Percentiles rank a stretch among this genome's conserved stretches.
Evolutionary conservation across 2,888 invertebrate genomes (phyloP).

Genomic region (Protophormia terraenovae): DNA sequence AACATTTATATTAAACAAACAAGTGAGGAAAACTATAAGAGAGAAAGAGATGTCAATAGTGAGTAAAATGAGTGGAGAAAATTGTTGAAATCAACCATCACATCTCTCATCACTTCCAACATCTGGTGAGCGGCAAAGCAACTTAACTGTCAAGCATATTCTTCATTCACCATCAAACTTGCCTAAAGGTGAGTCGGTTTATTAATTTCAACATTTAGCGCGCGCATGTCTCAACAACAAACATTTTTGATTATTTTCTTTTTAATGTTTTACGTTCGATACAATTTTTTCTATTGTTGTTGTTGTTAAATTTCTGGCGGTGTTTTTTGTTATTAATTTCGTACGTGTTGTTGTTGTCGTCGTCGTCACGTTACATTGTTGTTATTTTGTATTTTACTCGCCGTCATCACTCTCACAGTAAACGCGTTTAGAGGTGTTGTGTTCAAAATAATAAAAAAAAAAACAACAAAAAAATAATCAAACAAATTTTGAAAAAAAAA

Average conservation of each 20-base stretch:
- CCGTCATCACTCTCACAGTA: slow-evolving; percentile 52
- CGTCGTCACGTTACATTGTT: slow-evolving; percentile 49
- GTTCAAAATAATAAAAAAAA: neutral
- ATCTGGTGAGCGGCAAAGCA: slow-evolving; percentile 41
- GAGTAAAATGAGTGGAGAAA: no score
- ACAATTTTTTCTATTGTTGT: neutral
- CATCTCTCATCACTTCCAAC: slow-evolving; percentile 54
- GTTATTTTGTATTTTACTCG: slow-evolving; percentile 40
- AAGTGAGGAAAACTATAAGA: no score
- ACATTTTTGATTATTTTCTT: slow-evolving; percentile 1
- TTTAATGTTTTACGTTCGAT: slow-evolving; percentile 20
- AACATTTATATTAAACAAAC: no score
- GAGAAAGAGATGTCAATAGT: neutral
- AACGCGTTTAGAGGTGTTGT: slow-evolving; percentile 59
- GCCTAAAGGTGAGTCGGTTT: slow-evolving; percentile 67
- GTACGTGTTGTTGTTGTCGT: slow-evolving; percentile 19
- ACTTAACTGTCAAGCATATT: slow-evolving; percentile 58
- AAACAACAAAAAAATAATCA: neutral
- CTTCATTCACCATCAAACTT: slow-evolving; percentile 69
- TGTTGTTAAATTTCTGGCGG: no score
- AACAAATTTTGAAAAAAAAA: slow-evolving; percentile 24
- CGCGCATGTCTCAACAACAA: slow-evolving; percentile 68
- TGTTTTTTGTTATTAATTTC: slow-evolving; percentile 32
- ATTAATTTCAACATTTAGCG: slow-evolving; percentile 30
- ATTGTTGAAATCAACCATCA: slow-evolving; percentile 30